phyloP scores from a whole-genome alignment of 2,113 vertebrate genomes.

The Labrus mixtus region DNA sequence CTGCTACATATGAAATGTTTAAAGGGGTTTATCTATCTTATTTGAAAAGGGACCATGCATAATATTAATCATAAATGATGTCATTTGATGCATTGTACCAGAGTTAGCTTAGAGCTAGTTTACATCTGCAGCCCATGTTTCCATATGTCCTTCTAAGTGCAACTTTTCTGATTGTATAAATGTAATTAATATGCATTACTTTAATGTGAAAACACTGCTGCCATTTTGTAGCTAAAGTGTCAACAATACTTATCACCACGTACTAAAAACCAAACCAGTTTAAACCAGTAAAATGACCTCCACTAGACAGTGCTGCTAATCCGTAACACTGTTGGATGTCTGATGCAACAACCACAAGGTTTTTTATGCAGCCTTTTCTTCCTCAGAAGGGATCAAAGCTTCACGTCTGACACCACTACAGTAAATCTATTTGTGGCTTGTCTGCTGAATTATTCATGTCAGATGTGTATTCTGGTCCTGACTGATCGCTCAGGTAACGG shows the following conservation, averaged over 20 bases:
- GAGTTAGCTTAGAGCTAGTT: too few relatives aligned
- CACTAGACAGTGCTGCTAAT: slow-evolving; percentile 6
- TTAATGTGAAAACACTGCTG: too few relatives aligned
- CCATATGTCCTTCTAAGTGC: too few relatives aligned
- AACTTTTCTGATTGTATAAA: too few relatives aligned
- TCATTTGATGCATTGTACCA: too few relatives aligned
- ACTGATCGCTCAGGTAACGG: slow-evolving; percentile 39
- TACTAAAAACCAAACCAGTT: background rate
- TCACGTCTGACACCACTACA: slow-evolving; percentile 37
- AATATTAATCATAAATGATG: too few relatives aligned
- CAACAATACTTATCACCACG: background rate
- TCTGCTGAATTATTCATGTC: slow-evolving; percentile 63
- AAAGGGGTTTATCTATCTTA: too few relatives aligned
- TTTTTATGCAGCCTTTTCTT: slow-evolving; percentile 37
- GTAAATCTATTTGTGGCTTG: slow-evolving; percentile 67
- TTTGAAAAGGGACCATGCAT: too few relatives aligned
- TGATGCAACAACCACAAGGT: slow-evolving; percentile 35
- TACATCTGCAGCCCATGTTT: too few relatives aligned
- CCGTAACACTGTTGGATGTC: slow-evolving; percentile 15
- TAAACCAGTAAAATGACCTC: slow-evolving; percentile 25
- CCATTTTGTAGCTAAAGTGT: background rate
- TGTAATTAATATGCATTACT: too few relatives aligned
- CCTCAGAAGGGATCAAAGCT: slow-evolving; percentile 63
- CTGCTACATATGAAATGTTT: too few relatives aligned
- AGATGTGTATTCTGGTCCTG: slow-evolving; percentile 50